Conservation (phyloP, 2,888 invertebrate species). For the Pantelozetes paolii region DNA sequence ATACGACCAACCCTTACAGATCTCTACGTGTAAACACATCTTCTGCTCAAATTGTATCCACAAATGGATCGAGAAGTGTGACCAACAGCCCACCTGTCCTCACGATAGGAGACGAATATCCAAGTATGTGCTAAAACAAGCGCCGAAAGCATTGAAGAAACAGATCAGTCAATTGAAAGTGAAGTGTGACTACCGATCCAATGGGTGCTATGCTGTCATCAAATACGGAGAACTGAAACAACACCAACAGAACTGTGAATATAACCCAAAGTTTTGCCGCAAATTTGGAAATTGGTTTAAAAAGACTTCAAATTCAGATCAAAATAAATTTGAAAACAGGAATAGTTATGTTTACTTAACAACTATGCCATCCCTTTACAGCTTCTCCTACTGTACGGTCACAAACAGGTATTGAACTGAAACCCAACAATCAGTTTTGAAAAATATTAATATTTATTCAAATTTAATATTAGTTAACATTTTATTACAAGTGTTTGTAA, state of each 20-base stretch:
- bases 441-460: too few relatives aligned
- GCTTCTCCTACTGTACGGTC: constrained; percentile 16
- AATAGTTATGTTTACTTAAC: constrained; percentile 29
- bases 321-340: background rate
- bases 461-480: too few relatives aligned
- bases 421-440: too few relatives aligned
- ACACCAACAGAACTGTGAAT: constrained; percentile 17
- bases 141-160: constrained; percentile 11
- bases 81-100: constrained; percentile 22
- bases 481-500: too few relatives aligned
- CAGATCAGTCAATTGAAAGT: constrained; percentile 26
- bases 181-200: constrained; percentile 12
- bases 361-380: constrained; percentile 25
- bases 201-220: constrained; percentile 5
- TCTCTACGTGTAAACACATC: constrained; percentile 23
- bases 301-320: background rate
- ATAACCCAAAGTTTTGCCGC: background rate
- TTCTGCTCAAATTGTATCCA: constrained; percentile 18
- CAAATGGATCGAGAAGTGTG: constrained; percentile 28
- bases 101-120: constrained; percentile 23
- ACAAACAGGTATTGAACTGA: constrained; percentile 25
- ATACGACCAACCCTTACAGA: constrained; percentile 30
- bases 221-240: constrained; percentile 17
- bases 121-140: constrained; percentile 6
- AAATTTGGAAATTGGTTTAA: constrained; percentile 8